Conservation (phyloP, 2,797 vertebrate genomes). For the Cossypha caffra region DNA sequence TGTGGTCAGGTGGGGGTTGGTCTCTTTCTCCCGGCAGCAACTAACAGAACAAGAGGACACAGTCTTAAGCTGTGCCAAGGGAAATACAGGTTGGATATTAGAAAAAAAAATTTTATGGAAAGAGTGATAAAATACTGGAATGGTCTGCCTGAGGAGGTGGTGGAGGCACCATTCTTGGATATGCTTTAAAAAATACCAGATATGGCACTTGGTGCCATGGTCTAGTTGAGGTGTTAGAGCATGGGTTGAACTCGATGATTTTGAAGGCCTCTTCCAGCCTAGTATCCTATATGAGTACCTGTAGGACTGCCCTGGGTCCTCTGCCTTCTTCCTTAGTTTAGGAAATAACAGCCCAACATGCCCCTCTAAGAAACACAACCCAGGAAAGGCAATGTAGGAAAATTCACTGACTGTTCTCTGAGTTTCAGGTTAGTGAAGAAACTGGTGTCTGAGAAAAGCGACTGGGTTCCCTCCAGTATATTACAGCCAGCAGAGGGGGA, state of each 20-base stretch:
- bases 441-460: conserved; percentile 81
- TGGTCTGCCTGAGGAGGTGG: not conserved
- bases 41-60: not conserved
- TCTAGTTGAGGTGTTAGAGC: not conserved
- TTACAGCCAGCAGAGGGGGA: conserved; percentile 79
- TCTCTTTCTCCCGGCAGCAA: not conserved
- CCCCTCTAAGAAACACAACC: not conserved
- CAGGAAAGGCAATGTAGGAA: not conserved
- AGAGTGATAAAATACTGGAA: not conserved
- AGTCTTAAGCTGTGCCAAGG: not conserved
- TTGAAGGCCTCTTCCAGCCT: not conserved
- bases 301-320: not conserved
- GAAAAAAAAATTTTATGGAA: not conserved
- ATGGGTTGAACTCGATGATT: not conserved
- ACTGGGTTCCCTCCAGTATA: conserved; percentile 79
- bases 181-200: not conserved
- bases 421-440: conserved; percentile 84
- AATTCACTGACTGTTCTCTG: conserved; percentile 2
- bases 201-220: not conserved
- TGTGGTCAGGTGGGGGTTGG: not conserved
- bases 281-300: not conserved
- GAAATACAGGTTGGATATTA: not conserved
- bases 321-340: not conserved
- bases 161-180: not conserved
- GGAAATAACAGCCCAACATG: not conserved